Conservation (phyloP, 1,140 invertebrate genomes). For the Diabrotica virgifera region DNA sequence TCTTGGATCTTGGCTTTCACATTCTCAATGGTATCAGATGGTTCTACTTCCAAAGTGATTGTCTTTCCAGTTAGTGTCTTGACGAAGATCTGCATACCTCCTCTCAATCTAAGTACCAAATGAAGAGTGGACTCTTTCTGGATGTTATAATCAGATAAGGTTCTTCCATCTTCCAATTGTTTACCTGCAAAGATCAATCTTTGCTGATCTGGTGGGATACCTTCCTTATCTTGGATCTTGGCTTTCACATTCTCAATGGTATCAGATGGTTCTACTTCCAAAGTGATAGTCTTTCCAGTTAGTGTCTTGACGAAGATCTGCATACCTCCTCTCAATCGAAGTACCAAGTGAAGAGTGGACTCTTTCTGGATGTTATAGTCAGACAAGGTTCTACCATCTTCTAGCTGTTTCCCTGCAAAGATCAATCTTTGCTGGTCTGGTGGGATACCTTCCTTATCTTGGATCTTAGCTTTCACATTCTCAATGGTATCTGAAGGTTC, state of each 20-base stretch:
- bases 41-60: constrained; percentile 16
- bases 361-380: constrained; percentile 57
- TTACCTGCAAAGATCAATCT: constrained; percentile 63
- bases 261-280: constrained; percentile 72
- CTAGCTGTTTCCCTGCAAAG: constrained; percentile 71
- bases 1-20: constrained; percentile 65
- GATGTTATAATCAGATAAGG: constrained; percentile 66
- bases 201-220: constrained; percentile 64
- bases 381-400: constrained; percentile 57
- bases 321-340: constrained; percentile 66
- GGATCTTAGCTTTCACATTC: constrained; percentile 75
- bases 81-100: constrained; percentile 64
- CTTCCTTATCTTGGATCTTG: constrained; percentile 72
- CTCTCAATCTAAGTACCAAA: constrained; percentile 65
- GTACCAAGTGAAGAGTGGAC: constrained; percentile 69
- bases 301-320: constrained; percentile 67
- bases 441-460: constrained; percentile 69
- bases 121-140: constrained; percentile 72
- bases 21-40: constrained; percentile 61
- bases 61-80: constrained; percentile 21
- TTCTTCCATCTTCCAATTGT: constrained; percentile 64
- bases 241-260: constrained; percentile 76
- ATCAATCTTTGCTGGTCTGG: constrained; percentile 69
- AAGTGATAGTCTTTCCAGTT: constrained; percentile 72
- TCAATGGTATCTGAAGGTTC: constrained; percentile 64